A percentile compares a stretch with the other conserved stretches of the same genome.
phyloP scores from a whole-genome alignment of 35 echinoderm and acorn worm species.

The Ophioderma brevispina region DNA sequence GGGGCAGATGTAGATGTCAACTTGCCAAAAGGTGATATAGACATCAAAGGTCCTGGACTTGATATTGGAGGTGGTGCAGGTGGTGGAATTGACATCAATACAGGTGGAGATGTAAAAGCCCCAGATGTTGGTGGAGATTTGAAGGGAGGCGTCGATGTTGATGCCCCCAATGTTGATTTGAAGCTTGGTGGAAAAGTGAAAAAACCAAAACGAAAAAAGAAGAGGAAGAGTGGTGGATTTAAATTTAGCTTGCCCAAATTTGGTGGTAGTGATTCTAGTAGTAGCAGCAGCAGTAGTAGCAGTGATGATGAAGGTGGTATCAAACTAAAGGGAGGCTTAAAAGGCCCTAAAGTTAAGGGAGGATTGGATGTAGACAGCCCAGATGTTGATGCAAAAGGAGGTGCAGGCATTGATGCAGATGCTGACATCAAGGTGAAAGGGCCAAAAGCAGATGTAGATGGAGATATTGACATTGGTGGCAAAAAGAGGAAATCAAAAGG shows the following conservation, averaged over 20 bases:
- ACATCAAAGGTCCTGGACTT: constrained; percentile 2
- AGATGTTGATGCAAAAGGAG: constrained; percentile 72
- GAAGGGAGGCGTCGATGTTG: constrained; percentile 29
- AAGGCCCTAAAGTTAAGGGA: constrained; percentile 46
- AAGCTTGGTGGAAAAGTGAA: constrained; percentile 73
- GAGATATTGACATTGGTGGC: not conserved
- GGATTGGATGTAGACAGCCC: constrained; percentile 31
- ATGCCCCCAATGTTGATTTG: constrained; percentile 32
- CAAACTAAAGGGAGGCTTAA: constrained; percentile 9
- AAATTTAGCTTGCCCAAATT: constrained; percentile 46
- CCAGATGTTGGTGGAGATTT: constrained; percentile 23
- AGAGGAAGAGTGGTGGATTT: constrained; percentile 58
- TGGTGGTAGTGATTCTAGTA: constrained; percentile 20
- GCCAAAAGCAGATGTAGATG: constrained; percentile 22
- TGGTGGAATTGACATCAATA: constrained; percentile 10
- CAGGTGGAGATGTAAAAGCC: constrained; percentile 17
- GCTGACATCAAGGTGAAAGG: not conserved
- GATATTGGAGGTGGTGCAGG: constrained; percentile 43
- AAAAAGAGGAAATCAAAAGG: constrained; percentile 11
- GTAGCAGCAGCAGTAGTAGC: constrained; percentile 10
- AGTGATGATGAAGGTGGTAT: constrained; percentile 29
- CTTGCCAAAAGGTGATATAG: constrained; percentile 28
- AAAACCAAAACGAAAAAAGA: not conserved
- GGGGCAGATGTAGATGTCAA: constrained; percentile 46
- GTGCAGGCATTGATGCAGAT: constrained; percentile 41